Evolutionary conservation across 2,797 vertebrate species (phyloP).

Genomic region (Philypnodon macrostomus): DNA sequence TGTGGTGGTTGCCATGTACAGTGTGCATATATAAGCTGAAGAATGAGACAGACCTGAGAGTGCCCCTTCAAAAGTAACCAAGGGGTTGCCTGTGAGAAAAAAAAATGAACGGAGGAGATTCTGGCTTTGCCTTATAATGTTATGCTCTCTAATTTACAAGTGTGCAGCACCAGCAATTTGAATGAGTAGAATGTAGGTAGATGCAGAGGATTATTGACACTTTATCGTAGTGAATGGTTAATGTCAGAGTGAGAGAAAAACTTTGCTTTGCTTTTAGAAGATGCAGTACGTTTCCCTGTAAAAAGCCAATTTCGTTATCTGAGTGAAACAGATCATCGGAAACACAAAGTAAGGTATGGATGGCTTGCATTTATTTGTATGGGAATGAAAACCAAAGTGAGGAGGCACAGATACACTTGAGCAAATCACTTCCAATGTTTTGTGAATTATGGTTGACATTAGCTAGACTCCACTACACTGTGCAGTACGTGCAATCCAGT

Average conservation of each 20-base stretch:
- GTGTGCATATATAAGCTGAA: constrained; percentile 42
- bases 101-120: constrained; percentile 48
- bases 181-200: constrained; percentile 78
- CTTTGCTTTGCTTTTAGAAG: constrained; percentile 44
- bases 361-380: constrained; percentile 50
- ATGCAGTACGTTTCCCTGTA: constrained; percentile 39
- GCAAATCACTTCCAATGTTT: constrained; percentile 39
- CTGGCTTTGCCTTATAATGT: constrained; percentile 81
- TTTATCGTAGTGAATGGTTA: constrained; percentile 59
- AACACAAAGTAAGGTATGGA: constrained; percentile 23
- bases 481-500: constrained; percentile 52
- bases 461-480: constrained; percentile 49
- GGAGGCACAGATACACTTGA: constrained; percentile 40
- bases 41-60: constrained; percentile 13
- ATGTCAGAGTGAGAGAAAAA: constrained; percentile 31
- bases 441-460: constrained; percentile 28
- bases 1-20: too few species aligned
- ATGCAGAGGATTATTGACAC: constrained; percentile 61
- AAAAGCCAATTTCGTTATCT: background rate
- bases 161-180: constrained; percentile 78
- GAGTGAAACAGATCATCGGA: too few species aligned
- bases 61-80: constrained; percentile 13
- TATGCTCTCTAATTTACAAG: constrained; percentile 67
- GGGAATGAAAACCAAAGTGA: constrained; percentile 69
- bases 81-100: constrained; percentile 33